phyloP scores from a whole-genome alignment of 2,797 vertebrate species.

The Fratercula arctica region DNA sequence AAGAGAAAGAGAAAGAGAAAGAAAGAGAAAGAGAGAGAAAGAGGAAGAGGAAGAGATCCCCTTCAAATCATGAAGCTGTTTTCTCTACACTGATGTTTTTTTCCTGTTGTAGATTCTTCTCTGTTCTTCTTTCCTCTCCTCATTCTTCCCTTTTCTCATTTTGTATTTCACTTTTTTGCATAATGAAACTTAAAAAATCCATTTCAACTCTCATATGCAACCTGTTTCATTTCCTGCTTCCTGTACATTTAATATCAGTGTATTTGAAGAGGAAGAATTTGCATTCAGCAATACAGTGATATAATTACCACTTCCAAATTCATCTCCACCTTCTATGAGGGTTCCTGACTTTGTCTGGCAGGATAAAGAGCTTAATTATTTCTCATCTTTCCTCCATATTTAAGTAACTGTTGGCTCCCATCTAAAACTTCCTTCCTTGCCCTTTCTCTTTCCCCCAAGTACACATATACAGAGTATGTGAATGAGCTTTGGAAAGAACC shows the following conservation, averaged over 20 bases:
- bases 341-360: background rate
- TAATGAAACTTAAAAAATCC: background rate
- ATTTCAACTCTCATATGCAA: background rate
- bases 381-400: background rate
- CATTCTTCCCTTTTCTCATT: background rate
- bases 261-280: background rate
- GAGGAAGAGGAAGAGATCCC: background rate
- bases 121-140: background rate
- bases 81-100: background rate
- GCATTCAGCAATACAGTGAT: background rate
- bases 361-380: background rate
- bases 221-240: background rate
- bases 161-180: background rate
- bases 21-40: too few relatives aligned
- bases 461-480: background rate
- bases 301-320: background rate
- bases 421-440: background rate
- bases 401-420: background rate
- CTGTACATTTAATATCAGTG: background rate
- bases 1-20: too few relatives aligned
- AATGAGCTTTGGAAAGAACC: background rate
- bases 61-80: background rate
- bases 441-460: background rate
- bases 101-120: background rate
- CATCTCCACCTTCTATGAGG: background rate